A percentile compares a stretch with the other conserved stretches of the same genome.
phyloP scores from a whole-genome alignment of 2,113 vertebrate species.

The Pseudopodoces humilis region DNA sequence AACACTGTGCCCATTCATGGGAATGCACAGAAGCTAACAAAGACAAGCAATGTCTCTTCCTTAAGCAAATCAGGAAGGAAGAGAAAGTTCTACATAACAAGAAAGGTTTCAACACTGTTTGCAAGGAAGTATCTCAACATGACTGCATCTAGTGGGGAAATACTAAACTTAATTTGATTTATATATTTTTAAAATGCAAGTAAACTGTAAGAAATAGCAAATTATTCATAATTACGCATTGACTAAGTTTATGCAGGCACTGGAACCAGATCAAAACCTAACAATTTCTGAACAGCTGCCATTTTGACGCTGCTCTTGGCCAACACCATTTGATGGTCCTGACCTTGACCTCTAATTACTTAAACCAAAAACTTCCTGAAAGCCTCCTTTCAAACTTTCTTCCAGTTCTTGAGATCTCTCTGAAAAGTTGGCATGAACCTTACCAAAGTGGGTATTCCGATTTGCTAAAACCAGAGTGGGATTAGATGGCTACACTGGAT shows the following conservation, averaged over 20 bases:
- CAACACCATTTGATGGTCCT: not conserved
- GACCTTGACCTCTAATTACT: not conserved
- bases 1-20: not conserved
- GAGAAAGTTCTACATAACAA: not conserved
- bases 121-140: not conserved
- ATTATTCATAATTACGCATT: not conserved
- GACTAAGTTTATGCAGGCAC: not conserved
- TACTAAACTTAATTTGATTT: not conserved
- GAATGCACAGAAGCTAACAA: not conserved
- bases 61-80: not conserved
- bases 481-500: not conserved
- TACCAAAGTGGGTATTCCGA: not conserved
- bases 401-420: not conserved
- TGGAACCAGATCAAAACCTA: not conserved
- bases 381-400: not conserved
- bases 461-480: not conserved
- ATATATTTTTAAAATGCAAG: not conserved
- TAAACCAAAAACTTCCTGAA: not conserved
- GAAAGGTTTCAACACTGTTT: not conserved
- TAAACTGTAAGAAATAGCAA: not conserved
- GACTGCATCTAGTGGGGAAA: not conserved
- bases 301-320: no score
- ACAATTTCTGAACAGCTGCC: not conserved
- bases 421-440: not conserved
- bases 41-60: not conserved